Evolutionary conservation across 2,113 vertebrate genomes (phyloP), one percentile per base, ranked within the genome.

Genomic region (Speoplatyrhinus poulsoni): DNA sequence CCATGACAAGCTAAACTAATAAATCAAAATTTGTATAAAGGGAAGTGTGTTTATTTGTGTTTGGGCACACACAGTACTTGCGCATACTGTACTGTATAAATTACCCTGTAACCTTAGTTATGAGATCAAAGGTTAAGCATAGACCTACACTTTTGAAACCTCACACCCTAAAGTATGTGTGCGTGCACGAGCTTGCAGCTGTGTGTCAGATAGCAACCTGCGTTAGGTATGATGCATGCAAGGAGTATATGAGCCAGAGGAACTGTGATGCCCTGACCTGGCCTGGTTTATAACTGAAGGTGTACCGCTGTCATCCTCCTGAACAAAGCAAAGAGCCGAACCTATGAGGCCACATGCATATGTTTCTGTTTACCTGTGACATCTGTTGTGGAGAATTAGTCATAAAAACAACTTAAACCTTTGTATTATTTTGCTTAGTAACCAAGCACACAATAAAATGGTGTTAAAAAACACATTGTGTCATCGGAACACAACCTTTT

Each of bases 291-390:
- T 83, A 74, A 82, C 72, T 72, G n/a, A 76, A 88, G 67, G 71
- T 82, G 79, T 61, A 64, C 69, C 63, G 69, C 88, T 85, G 82
- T 76, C 60, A 13, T 88, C 72, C 69, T 55, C 75, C 56, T 71
- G 69, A 79, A 73, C 82, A 87, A 89, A 87, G 77, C 79, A 88
- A 77, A 59, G 32, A 41, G 54, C 52, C 63, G 54, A 65, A 78
- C 62, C 65, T 68, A 70, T 58, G 13, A 65, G 52, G 67, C 60
- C 32, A 70, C 84, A 91, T 26, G 26, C 26, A 26, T 82, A 65
- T 91, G 90, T 91, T 94, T 90, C 62, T 83, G 76, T 80, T 93
- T 92, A 89, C 75, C 82, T 70, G 54, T 75, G 64, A 89, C 84
- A 82, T 84, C 82, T 83, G 85, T 63, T 83, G 32, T 12, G 12